phyloP scores from a whole-genome alignment of 2,113 vertebrate species.

The Cheilinus undulatus region DNA sequence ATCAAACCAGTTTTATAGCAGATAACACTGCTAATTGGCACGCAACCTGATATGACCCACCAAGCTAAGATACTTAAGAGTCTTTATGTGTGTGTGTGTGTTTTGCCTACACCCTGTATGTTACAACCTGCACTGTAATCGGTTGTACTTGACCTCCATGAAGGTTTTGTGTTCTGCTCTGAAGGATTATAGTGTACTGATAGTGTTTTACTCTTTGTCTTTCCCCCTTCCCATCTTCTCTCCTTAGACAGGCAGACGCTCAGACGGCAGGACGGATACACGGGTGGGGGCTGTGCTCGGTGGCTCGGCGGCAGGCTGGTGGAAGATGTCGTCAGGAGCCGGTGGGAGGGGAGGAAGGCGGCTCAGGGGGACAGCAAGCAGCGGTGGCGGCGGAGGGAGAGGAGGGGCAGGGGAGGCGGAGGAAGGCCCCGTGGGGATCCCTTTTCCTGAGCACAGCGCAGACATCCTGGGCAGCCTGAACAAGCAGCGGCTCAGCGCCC shows the following conservation, averaged over 20 bases:
- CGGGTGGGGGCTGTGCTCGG: constrained; percentile 85
- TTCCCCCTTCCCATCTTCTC: constrained; percentile 11
- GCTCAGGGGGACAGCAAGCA: constrained; percentile 72
- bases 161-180: not conserved
- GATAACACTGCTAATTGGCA: constrained; percentile 8
- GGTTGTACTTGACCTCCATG: not conserved
- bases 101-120: not conserved
- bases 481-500: constrained; percentile 93
- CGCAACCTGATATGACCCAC: not conserved
- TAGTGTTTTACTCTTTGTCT: constrained; percentile 33
- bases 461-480: constrained; percentile 96
- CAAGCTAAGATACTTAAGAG: not conserved
- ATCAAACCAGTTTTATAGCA: constrained; percentile 5
- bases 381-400: constrained; percentile 70
- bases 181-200: constrained; percentile 34
- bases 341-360: constrained; percentile 83
- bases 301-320: constrained; percentile 89
- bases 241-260: constrained; percentile 83
- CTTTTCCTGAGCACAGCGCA: constrained; percentile 97
- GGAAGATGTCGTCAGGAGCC: constrained; percentile 89
- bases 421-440: constrained; percentile 98
- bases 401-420: constrained; percentile 84
- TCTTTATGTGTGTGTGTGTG: not conserved
- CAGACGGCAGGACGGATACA: constrained; percentile 87
- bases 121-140: not conserved